phyloP scores from a whole-genome alignment of 2,888 invertebrate genomes.

The Mystacides longicornis region DNA sequence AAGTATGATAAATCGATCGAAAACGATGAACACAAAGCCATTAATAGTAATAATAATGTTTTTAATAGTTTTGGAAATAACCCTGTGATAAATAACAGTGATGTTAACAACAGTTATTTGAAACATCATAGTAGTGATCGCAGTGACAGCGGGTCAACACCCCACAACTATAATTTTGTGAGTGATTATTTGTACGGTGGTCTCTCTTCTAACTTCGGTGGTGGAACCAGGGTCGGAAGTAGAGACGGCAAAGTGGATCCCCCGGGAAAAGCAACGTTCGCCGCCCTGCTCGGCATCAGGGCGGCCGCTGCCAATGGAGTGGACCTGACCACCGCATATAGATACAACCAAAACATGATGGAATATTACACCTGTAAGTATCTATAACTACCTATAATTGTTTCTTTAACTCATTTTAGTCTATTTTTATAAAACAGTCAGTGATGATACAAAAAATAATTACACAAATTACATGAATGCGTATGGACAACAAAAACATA shows the following conservation, averaged over 20 bases:
- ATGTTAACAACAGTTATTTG: background rate
- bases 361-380: constrained; percentile 95
- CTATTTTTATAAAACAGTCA: too few species aligned
- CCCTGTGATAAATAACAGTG: too few species aligned
- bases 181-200: background rate
- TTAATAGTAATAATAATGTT: background rate
- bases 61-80: background rate
- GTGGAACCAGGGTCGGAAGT: background rate
- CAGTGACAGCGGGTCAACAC: background rate
- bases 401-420: too few species aligned
- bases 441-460: too few species aligned
- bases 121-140: background rate
- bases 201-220: background rate
- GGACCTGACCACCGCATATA: constrained; percentile 89
- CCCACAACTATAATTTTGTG: background rate
- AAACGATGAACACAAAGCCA: too few species aligned
- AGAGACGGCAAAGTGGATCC: constrained; percentile 53
- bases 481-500: background rate
- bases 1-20: too few species aligned
- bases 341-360: constrained; percentile 98
- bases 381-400: background rate
- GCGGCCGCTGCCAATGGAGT: constrained; percentile 50
- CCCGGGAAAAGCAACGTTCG: constrained; percentile 57
- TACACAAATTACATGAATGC: too few species aligned
- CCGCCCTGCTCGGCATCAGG: constrained; percentile 57